phyloP scores from a whole-genome alignment of 2,888 invertebrate species.

The Cyclophora albipunctata region DNA sequence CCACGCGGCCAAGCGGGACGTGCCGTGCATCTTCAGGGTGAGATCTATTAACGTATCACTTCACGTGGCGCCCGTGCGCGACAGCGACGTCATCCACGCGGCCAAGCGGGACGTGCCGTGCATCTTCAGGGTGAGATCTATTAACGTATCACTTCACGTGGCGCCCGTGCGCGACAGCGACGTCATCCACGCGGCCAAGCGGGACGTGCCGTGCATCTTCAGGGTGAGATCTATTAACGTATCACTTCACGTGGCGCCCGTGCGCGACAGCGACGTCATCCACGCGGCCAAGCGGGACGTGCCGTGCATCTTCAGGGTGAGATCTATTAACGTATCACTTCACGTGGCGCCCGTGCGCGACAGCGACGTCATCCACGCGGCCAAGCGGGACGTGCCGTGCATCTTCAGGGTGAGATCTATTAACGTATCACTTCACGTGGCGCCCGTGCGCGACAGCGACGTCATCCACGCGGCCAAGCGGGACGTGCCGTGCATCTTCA shows the following conservation, averaged over 20 bases:
- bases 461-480: conserved; percentile 98
- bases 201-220: conserved; percentile 99
- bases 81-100: conserved; percentile 98
- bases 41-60: conserved; percentile 76
- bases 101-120: conserved; percentile 98
- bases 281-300: conserved; percentile 98
- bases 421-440: conserved; percentile 93
- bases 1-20: conserved; percentile 97
- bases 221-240: conserved; percentile 83
- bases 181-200: conserved; percentile 97
- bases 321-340: conserved; percentile 80
- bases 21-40: conserved; percentile 99
- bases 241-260: conserved; percentile 96
- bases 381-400: conserved; percentile 97
- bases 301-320: conserved; percentile 98
- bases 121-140: conserved; percentile 93
- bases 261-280: conserved; percentile 97
- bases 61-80: conserved; percentile 94
- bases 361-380: conserved; percentile 98
- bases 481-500: conserved; percentile 99
- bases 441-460: conserved; percentile 95
- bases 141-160: conserved; percentile 94
- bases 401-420: conserved; percentile 93
- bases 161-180: conserved; percentile 96
- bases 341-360: conserved; percentile 94